Evolutionary conservation across 2,113 vertebrate species (phyloP), one percentile per base, ranked within the genome.

Genomic region (Rhombomys opimus): DNA sequence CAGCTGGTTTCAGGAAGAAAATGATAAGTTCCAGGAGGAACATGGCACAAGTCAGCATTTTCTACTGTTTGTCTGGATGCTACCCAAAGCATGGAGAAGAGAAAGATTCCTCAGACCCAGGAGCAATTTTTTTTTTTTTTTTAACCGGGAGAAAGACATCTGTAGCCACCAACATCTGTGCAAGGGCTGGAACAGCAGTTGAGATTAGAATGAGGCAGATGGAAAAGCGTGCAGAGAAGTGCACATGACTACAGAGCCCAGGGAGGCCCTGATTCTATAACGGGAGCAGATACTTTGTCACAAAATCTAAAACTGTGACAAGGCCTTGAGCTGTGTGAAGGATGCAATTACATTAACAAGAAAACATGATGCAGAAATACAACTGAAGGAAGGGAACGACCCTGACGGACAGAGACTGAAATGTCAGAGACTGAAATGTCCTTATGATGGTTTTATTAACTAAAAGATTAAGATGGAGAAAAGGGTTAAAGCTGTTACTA

Each of bases 1-100:
- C 95, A 96, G 73, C 90, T 90, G 76, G 70, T 30, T 89, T 92
- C 7, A 63, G 87, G 86, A 77, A 96, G 72, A 91, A 94, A 94
- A 70, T 59, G 52, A 50, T 87, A 93, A 93, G 93, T 93, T 91
- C 87, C n/a, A 84, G 81, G 87, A 96, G 82, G 73, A 96, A 65
- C 32, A 61, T 35, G 78, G 17, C 12, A 59, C 73, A 88, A 93
- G 59, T 97, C 90, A 96, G 87, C 84, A 91, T 75, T 94, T 94
- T 89, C 50, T 35, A 95, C 50, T 87, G 82, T 87, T 89, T 22
- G 76, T 27, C 65, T 94, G 95, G 89, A 98, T 94, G 68, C 17
- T n/a, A 70, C 63, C 77, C 94, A 70, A 67, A 94, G 14, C 76
- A 90, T 50, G 61, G 70, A 84, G 46, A 90, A 63, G 0, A 75